Conservation (phyloP, 1,140 invertebrate genomes). For the Melitaea cinxia region DNA sequence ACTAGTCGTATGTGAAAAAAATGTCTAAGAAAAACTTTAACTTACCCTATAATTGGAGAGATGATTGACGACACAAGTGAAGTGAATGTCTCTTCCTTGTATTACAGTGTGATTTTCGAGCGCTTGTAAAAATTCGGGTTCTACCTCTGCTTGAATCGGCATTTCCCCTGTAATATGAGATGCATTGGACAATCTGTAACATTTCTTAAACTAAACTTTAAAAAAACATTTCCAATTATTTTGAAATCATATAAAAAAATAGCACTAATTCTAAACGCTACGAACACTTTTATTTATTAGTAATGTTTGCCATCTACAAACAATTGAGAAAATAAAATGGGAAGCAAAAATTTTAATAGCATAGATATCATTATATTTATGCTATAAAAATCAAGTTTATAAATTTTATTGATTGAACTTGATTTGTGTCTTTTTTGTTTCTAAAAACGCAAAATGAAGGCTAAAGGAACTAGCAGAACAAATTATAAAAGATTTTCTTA, state of each 20-base stretch:
- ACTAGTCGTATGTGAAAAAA: too few species aligned
- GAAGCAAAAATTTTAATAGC: too few species aligned
- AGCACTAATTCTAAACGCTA: too few species aligned
- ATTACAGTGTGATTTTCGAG: slow-evolving; percentile 94
- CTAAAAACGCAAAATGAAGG: slow-evolving; percentile 27
- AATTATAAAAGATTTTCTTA: slow-evolving; percentile 49
- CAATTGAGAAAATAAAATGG: too few species aligned
- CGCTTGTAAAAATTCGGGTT: slow-evolving; percentile 90
- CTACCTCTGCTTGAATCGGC: slow-evolving; percentile 69
- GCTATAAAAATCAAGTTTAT: not conserved
- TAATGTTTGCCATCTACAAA: too few species aligned
- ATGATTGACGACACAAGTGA: slow-evolving; percentile 95
- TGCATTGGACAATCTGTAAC: not conserved
- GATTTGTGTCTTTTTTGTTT: slow-evolving; percentile 29
- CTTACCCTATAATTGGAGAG: slow-evolving; percentile 92
- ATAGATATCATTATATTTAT: too few species aligned
- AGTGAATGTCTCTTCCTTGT: slow-evolving; percentile 92
- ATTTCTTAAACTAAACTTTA: not conserved
- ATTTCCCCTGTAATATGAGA: slow-evolving; percentile 60
- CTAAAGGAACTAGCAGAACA: slow-evolving; percentile 25
- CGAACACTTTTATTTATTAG: too few species aligned
- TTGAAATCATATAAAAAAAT: too few species aligned
- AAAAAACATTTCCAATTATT: not conserved
- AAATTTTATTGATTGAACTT: not conserved
- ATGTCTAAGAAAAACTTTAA: slow-evolving; percentile 20